phyloP scores from a whole-genome alignment of 2,797 vertebrate species.

The Coregonus ussuriensis region DNA sequence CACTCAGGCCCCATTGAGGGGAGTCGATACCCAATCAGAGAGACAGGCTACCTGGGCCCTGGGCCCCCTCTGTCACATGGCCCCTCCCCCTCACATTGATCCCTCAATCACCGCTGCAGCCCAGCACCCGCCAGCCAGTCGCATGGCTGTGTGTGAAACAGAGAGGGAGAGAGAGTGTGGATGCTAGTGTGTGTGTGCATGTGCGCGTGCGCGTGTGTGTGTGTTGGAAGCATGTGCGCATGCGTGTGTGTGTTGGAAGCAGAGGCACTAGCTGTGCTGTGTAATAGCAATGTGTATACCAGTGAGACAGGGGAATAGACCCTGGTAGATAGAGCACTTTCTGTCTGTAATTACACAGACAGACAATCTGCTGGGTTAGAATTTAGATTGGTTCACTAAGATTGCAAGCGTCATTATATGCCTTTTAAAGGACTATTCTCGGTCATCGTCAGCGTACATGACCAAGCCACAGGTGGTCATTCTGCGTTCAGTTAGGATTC shows the following conservation, averaged over 20 bases:
- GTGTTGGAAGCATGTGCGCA: neutral
- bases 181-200: conserved; percentile 10
- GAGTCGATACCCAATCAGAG: conserved; percentile 85
- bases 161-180: conserved; percentile 46
- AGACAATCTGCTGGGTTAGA: conserved; percentile 56
- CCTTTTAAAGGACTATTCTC: conserved; percentile 61
- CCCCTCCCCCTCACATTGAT: conserved; percentile 78
- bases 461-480: conserved; percentile 61
- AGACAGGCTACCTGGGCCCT: conserved; percentile 78
- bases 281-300: conserved; percentile 14
- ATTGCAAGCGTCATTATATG: conserved; percentile 53
- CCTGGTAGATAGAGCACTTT: conserved; percentile 59
- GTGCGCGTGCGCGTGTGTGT: conserved; percentile 38
- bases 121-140: conserved; percentile 57
- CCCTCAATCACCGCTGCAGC: conserved; percentile 78
- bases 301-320: conserved; percentile 31
- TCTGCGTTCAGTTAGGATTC: neutral
- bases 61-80: conserved; percentile 71
- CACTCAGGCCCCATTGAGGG: conserved; percentile 81
- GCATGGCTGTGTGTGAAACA: conserved; percentile 25
- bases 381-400: conserved; percentile 67
- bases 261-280: conserved; percentile 18
- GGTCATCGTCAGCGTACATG: conserved; percentile 46
- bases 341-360: conserved; percentile 61
- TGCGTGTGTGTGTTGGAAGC: conserved; percentile 8